Percentiles rank a stretch among this genome's conserved stretches.
Conservation (phyloP, 2,113 vertebrate species). For the Tragelaphus buxtoni region DNA sequence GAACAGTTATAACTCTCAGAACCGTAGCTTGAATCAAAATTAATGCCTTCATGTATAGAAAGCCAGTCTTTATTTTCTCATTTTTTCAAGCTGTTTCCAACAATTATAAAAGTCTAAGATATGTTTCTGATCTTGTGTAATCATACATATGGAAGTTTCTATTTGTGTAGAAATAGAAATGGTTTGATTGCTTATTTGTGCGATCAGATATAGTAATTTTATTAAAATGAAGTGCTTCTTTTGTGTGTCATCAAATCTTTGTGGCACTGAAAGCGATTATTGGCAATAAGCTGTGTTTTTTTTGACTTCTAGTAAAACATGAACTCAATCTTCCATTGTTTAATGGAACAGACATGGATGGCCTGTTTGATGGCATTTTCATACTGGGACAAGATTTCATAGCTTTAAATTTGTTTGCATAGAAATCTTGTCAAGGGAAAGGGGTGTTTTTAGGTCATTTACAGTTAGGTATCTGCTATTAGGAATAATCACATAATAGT, state of each 20-base stretch:
- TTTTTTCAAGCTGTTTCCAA: background rate
- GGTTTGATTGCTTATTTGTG: background rate
- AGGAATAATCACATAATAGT: background rate
- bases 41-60: background rate
- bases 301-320: background rate
- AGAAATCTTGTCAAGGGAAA: background rate
- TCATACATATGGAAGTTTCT: background rate
- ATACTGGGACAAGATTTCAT: background rate
- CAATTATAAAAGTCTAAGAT: background rate
- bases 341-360: background rate
- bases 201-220: background rate
- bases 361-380: slow-evolving; percentile 27
- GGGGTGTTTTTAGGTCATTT: background rate
- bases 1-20: background rate
- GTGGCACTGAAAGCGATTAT: slow-evolving; percentile 44
- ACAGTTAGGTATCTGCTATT: background rate
- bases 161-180: background rate
- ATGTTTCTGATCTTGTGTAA: background rate
- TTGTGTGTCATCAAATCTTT: slow-evolving; percentile 50
- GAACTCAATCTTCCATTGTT: background rate
- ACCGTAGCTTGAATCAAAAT: background rate
- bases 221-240: slow-evolving; percentile 40
- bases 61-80: background rate
- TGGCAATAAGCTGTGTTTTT: slow-evolving; percentile 29
- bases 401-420: background rate